Conservation (phyloP, 2,888 invertebrate species). For the Sminthurinus aureus region DNA sequence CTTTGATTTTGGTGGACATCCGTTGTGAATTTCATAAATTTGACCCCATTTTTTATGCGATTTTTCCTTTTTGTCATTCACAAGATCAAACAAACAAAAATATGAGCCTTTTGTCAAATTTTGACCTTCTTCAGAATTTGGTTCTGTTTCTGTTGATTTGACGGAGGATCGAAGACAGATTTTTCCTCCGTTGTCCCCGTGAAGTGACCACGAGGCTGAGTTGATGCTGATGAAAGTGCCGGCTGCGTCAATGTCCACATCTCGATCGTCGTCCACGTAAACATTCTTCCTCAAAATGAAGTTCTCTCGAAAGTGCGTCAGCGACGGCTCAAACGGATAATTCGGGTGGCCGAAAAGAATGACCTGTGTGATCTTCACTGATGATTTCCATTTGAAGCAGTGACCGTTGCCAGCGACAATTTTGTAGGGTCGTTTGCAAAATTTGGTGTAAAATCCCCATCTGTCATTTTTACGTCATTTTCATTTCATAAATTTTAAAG, state of each 20-base stretch:
- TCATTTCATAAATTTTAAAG: neutral
- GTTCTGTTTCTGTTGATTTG: neutral
- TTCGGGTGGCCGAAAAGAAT: neutral
- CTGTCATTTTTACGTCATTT: neutral
- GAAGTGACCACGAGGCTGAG: constrained; percentile 43
- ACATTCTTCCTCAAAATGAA: constrained; percentile 28
- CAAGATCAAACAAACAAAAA: constrained; percentile 38
- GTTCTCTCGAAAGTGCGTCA: constrained; percentile 38
- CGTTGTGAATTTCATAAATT: neutral
- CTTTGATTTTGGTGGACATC: too few species aligned
- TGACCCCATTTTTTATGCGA: neutral
- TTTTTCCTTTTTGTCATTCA: too few species aligned
- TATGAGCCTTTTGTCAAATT: too few species aligned
- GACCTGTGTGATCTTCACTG: neutral
- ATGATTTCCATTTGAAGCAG: neutral
- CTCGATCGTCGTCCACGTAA: constrained; percentile 24
- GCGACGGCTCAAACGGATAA: constrained; percentile 17
- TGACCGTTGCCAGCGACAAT: constrained; percentile 1
- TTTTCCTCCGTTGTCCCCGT: constrained; percentile 38
- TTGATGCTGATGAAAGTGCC: constrained; percentile 47
- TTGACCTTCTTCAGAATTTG: too few species aligned
- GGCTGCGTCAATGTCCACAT: constrained; percentile 31
- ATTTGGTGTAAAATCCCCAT: constrained; percentile 18
- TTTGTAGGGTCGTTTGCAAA: neutral
- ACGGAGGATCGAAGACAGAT: constrained; percentile 40